Base-by-base conservation (phyloP, 2,888 invertebrate genomes). In the Pimpla rufipes region DNA sequence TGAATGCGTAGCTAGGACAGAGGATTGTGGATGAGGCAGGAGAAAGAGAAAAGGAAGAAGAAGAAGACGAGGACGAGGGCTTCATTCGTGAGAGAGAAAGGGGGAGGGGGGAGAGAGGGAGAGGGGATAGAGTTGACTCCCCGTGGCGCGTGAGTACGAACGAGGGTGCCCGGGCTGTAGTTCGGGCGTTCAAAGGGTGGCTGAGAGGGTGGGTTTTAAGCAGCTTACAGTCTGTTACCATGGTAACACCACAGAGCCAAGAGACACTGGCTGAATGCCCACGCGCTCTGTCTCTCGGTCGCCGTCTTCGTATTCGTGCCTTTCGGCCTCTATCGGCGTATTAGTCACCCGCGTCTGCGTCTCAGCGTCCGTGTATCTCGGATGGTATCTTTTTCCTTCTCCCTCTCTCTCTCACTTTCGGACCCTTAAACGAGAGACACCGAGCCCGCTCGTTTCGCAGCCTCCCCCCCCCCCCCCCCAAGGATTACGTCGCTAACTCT, bases 171-270 rank as follows among this genome's bases (percentile, higher is more conserved):
- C 29, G 29, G n/a, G 29, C 5, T 71, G 80, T 11, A 83, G 81
- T 68, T 78, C 64, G 79, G 55, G 62, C 74, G 78, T 70, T 84
- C 78, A 84, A 81, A 84, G 84, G 81, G 84, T 84, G 83, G 70
- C 67, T 73, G 74, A 70, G 64, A 87, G 89, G 89, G 88, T 89
- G 91, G 87, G 89, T 91, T 91, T 92, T 92, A 92, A 92, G 92
- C 92, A 90, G 92, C 92, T 92, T 92, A 92, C 90, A 90, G 91
- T 91, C 92, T 90, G 92, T 92, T 91, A 91, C 92, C 91, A 92
- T 92, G 91, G 92, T 90, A 91, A 92, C 92, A 88, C 91, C 89
- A 88, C 89, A 90, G 91, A 90, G 89, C 90, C 89, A 91, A 91
- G 91, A 90, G 90, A 90, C 88, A 89, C 88, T 88, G 89, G 87